Conservation (phyloP, 1,140 invertebrate genomes). For the Trypoxylus dichotomus region DNA sequence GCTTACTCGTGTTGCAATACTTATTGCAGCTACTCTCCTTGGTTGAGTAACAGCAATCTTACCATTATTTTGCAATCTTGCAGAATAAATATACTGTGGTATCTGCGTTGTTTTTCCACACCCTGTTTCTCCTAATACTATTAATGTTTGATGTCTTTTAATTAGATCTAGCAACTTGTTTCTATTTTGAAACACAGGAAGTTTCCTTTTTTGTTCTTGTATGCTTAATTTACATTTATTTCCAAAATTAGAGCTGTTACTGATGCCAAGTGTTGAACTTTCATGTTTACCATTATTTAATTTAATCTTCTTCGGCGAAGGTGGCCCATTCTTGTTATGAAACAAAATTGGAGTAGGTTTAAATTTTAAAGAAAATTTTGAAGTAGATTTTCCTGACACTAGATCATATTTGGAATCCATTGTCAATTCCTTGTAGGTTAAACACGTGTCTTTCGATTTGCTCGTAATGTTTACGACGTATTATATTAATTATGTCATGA, state of each 20-base stretch:
- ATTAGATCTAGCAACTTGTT: constrained; percentile 62
- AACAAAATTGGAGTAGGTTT: constrained; percentile 47
- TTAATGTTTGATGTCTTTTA: constrained; percentile 61
- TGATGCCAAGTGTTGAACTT: constrained; percentile 29
- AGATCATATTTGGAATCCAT: constrained; percentile 45
- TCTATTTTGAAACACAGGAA: constrained; percentile 57
- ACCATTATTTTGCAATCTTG: constrained; percentile 59
- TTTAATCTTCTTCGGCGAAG: constrained; percentile 43
- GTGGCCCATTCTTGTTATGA: constrained; percentile 40
- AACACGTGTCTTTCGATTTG: neutral
- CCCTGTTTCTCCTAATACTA: constrained; percentile 88
- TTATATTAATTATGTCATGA: no score
- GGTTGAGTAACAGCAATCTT: constrained; percentile 86
- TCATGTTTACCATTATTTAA: constrained; percentile 33
- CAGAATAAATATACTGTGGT: constrained; percentile 74
- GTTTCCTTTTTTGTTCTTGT: constrained; percentile 56
- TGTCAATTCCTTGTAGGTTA: neutral
- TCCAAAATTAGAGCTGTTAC: constrained; percentile 27
- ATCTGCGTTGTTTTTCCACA: constrained; percentile 92
- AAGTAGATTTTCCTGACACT: constrained; percentile 35
- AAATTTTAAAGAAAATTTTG: constrained; percentile 43
- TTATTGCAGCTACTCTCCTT: constrained; percentile 88
- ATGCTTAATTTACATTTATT: constrained; percentile 49
- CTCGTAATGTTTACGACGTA: no score
- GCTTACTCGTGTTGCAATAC: constrained; percentile 85